Base-by-base conservation (phyloP, 2,888 invertebrate species). In the Heliconius sara region DNA sequence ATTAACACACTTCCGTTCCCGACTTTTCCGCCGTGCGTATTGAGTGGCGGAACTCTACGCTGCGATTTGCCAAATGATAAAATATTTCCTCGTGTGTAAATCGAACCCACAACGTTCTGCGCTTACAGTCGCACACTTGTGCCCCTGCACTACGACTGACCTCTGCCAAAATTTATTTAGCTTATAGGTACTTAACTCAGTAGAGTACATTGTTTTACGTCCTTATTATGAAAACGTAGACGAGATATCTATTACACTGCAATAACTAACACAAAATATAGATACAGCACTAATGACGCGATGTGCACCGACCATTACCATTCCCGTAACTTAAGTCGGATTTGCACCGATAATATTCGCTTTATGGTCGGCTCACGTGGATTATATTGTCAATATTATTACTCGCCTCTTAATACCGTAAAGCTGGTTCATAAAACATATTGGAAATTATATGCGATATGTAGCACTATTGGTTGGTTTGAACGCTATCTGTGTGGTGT, bases 311-410 rank as follows among this genome's bases (percentile, higher is more conserved):
- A 77, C 81, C 83, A 83, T 85, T 84, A 83, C 89, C 89, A 90
- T 91, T 90, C 90, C 88, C 89, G 86, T 89, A 90, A 90, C 90
- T 89, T 87, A 91, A 88, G 90, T 90, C 85, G 93, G 93, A 92
- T 93, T 93, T 92, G 91, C 90, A 84, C 84, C 89, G 91, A 93
- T 93, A 93, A 90, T 90, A 89, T 87, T 87, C 90, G 87, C 88
- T 92, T 93, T 94, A 93, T 91, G 90, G 91, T 84, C 80, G 84
- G 87, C 88, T 87, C 86, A 85, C 86, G 85, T 83, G 92, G 94
- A 94, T 94, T 93, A 94, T 87, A 89, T 88, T 92, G 94, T 93
- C 94, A 93, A 94, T 94, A 93, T 93, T 94, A 94, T 94, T 93
- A 93, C 93, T 89, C 92, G 94, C 90, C 90, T 90, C 89, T 93